These are phyloP conservation scores for Asobara japonica DNA, from an alignment of 1,140 invertebrate species.

Conservation along the genomic window DNA sequence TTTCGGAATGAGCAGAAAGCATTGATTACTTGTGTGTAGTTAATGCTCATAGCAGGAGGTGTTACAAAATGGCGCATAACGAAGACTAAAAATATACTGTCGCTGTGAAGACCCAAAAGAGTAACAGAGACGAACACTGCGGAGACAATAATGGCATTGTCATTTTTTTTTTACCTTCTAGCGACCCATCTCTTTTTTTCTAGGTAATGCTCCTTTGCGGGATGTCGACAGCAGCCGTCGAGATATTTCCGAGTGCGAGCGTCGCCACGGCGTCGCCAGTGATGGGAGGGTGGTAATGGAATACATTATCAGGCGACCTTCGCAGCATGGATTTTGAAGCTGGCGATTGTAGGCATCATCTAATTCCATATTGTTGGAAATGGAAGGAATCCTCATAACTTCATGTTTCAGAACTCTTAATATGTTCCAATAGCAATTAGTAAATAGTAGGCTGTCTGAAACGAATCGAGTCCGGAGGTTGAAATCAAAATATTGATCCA, in stretches of 20 bases:
- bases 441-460: no score
- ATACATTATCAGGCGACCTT: conserved; percentile 41
- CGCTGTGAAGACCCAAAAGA: neutral
- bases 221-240: conserved; percentile 10
- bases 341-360: no score
- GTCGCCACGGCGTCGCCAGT: conserved; percentile 38
- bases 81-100: conserved; percentile 38
- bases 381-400: no score
- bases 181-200: neutral
- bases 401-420: no score
- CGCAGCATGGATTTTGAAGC: conserved; percentile 41
- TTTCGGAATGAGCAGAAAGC: no score
- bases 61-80: conserved; percentile 7
- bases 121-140: neutral
- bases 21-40: neutral
- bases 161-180: neutral
- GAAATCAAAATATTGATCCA: no score
- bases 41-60: neutral
- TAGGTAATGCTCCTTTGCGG: neutral
- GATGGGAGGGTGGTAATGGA: conserved; percentile 16
- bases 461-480: no score
- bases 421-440: no score
- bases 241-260: neutral
- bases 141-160: conserved; percentile 2
- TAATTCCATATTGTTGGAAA: no score